phyloP scores from a whole-genome alignment of 2,113 vertebrate genomes.

The Mystacornis crossleyi region DNA sequence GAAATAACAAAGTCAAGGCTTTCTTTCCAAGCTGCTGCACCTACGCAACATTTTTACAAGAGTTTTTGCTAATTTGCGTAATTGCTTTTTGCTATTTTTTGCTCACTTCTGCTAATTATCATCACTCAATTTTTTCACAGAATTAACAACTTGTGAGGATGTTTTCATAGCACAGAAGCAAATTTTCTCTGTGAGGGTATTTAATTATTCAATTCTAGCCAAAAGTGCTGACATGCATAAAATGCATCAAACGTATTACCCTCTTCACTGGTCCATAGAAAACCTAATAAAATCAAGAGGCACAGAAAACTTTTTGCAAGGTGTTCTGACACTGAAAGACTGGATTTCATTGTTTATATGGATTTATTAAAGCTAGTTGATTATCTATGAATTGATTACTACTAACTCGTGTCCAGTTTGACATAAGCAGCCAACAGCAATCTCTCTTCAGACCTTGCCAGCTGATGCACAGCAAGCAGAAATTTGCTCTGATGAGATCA shows the following conservation, averaged over 20 bases:
- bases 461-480: not conserved
- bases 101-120: not conserved
- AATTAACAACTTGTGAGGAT: not conserved
- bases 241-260: not conserved
- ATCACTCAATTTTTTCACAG: not conserved
- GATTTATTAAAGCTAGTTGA: not conserved
- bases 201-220: not conserved
- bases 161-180: not conserved
- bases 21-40: not conserved
- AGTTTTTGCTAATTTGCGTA: not conserved
- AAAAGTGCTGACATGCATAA: not conserved
- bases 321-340: not conserved
- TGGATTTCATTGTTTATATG: not conserved
- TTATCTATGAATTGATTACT: not conserved
- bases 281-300: slow-evolving; percentile 2
- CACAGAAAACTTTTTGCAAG: not conserved
- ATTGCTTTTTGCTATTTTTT: not conserved
- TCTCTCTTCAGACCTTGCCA: not conserved
- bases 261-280: not conserved
- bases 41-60: not conserved
- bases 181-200: not conserved
- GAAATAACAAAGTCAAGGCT: slow-evolving; percentile 12
- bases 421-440: not conserved
- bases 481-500: not conserved
- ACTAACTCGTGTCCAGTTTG: not conserved